These are phyloP conservation scores for Diglossa cyanea DNA, from an alignment of 2,797 vertebrate species.

Conservation along the genomic window DNA sequence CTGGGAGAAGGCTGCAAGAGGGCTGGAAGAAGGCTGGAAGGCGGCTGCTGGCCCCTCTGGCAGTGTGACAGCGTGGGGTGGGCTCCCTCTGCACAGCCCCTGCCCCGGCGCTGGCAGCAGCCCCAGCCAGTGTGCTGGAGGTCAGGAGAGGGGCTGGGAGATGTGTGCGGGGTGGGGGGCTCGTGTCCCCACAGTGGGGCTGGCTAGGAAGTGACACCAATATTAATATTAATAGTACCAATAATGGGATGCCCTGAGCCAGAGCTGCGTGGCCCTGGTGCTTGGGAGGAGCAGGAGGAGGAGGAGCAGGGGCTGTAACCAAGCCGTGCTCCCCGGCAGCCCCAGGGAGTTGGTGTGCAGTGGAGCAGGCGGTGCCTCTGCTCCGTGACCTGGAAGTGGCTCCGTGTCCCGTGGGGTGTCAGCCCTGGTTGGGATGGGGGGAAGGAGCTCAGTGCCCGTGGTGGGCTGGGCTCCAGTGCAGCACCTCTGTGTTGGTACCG, in stretches of 20 bases:
- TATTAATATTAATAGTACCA: no score
- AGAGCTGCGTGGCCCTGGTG: accelerated
- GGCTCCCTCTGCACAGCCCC: not conserved
- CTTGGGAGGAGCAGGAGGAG: not conserved
- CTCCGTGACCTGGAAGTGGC: not conserved
- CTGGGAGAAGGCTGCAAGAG: not conserved
- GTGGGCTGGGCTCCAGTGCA: not conserved
- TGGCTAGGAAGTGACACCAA: not conserved
- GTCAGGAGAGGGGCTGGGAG: not conserved
- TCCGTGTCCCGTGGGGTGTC: not conserved
- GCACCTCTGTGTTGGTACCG: accelerated
- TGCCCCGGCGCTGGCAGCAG: slow-evolving; percentile 24
- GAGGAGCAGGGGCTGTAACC: not conserved
- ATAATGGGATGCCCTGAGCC: accelerated
- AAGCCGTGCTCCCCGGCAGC: not conserved
- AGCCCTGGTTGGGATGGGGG: not conserved
- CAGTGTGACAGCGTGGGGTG: not conserved
- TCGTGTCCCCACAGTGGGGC: accelerated
- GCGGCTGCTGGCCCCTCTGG: not conserved
- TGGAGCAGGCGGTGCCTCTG: not conserved
- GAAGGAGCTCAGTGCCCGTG: not conserved
- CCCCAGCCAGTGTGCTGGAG: slow-evolving; percentile 8
- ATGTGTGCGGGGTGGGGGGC: not conserved
- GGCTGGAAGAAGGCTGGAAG: not conserved
- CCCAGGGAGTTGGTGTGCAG: not conserved